phyloP scores from a whole-genome alignment of 2,888 invertebrate genomes.

The Lomographa bimaculata region DNA sequence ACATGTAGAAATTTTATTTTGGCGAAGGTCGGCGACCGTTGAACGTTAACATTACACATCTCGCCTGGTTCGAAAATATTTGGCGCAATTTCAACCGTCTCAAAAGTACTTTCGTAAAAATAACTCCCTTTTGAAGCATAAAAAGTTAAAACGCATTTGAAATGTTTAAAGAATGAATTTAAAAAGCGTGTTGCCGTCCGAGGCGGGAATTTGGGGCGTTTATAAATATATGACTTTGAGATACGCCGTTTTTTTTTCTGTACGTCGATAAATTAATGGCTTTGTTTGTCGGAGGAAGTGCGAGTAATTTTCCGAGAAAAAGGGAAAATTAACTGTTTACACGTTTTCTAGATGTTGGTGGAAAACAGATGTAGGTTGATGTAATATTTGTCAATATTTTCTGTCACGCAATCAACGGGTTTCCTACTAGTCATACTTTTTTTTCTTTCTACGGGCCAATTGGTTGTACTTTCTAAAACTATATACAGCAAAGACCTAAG shows the following conservation, averaged over 20 bases:
- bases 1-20: constrained; percentile 14
- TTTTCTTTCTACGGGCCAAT: too few species aligned
- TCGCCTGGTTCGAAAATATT: constrained; percentile 30
- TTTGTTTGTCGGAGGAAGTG: constrained; percentile 19
- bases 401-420: too few species aligned
- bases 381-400: too few species aligned
- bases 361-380: too few species aligned
- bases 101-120: constrained; percentile 36
- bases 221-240: constrained; percentile 34
- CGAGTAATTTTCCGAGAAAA: constrained; percentile 2
- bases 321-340: too few species aligned
- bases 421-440: too few species aligned
- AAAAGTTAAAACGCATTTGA: constrained; percentile 32
- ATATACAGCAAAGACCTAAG: too few species aligned
- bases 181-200: constrained; percentile 1
- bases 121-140: constrained; percentile 49
- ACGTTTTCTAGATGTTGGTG: too few species aligned
- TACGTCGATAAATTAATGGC: constrained; percentile 15
- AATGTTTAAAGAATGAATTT: constrained; percentile 15
- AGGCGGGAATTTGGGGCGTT: constrained; percentile 25
- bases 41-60: constrained; percentile 20
- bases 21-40: constrained; percentile 29
- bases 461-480: too few species aligned
- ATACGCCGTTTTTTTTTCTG: constrained; percentile 4
- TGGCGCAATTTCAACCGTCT: constrained; percentile 58